Percentiles rank a stretch among this genome's conserved stretches.
Evolutionary conservation across 2,888 invertebrate genomes (phyloP).

Genomic region (Yponomeuta cagnagella): DNA sequence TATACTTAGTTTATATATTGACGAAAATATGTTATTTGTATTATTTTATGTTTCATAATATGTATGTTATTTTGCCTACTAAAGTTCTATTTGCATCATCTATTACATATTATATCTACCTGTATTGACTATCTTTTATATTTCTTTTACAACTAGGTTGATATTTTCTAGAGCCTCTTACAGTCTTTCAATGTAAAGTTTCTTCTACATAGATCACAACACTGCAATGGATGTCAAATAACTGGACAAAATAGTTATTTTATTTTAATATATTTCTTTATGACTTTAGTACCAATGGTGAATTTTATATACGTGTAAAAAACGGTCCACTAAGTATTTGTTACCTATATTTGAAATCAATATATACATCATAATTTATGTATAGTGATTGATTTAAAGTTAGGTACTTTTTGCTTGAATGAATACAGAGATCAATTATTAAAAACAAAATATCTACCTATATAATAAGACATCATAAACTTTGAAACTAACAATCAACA

Average conservation of each 20-base stretch:
- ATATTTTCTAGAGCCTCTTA: conserved; percentile 47
- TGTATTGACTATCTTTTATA: neutral
- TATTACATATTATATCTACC: neutral
- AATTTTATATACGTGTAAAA: too few relatives aligned
- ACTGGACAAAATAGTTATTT: conserved; percentile 13
- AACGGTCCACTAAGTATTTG: too few relatives aligned
- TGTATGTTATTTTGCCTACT: neutral
- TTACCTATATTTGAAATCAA: too few relatives aligned
- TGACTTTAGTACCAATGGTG: too few relatives aligned
- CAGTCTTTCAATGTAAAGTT: conserved; percentile 61
- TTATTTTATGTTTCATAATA: neutral
- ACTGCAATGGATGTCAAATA: conserved; percentile 26
- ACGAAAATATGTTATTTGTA: neutral
- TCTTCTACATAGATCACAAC: conserved; percentile 52
- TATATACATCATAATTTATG: too few relatives aligned
- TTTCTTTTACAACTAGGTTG: neutral
- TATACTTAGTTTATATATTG: neutral
- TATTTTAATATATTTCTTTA: neutral
- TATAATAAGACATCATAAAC: neutral
- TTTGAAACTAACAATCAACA: neutral
- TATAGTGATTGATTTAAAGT: too few relatives aligned
- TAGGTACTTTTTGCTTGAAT: conserved; percentile 3
- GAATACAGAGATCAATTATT: conserved; percentile 3
- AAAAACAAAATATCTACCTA: neutral
- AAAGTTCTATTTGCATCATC: neutral